These are phyloP conservation scores for Oasisia sp. DNA, from an alignment of 2,888 invertebrate species.

Conservation along the genomic window DNA sequence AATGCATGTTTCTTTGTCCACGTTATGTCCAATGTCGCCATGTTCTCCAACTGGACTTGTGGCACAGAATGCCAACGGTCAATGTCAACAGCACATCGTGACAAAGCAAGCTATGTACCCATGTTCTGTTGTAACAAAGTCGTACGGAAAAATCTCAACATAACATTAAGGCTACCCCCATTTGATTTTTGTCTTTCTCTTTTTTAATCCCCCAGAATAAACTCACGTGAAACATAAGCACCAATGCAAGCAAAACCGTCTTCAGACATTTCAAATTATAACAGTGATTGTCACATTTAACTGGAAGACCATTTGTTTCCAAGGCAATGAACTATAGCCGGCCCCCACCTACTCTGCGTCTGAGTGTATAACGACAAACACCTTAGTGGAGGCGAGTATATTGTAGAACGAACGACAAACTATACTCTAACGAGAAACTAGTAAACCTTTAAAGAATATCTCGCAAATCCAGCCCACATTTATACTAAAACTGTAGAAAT, in stretches of 20 bases:
- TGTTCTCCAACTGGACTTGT: background rate
- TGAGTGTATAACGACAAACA: background rate
- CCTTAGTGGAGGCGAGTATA: background rate
- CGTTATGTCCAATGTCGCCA: background rate
- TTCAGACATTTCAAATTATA: background rate
- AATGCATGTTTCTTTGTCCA: background rate
- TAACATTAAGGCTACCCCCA: background rate
- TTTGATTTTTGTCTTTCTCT: background rate
- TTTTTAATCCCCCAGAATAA: background rate
- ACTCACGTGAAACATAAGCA: background rate
- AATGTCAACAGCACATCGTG: background rate
- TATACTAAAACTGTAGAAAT: background rate
- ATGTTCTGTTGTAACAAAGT: background rate
- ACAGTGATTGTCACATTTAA: constrained; percentile 9
- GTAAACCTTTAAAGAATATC: constrained; percentile 9
- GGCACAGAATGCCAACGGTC: background rate
- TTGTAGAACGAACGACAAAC: background rate
- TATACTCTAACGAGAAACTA: background rate
- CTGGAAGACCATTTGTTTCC: background rate
- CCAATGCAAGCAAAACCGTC: background rate
- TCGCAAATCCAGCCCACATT: background rate
- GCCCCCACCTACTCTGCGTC: background rate
- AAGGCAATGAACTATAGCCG: background rate
- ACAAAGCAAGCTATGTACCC: background rate
- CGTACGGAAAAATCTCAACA: background rate